Evolutionary conservation across 92 coral and sea anemone genomes (phyloP), one percentile per base, ranked within the genome.

Genomic region (Nematostella vectensis): DNA sequence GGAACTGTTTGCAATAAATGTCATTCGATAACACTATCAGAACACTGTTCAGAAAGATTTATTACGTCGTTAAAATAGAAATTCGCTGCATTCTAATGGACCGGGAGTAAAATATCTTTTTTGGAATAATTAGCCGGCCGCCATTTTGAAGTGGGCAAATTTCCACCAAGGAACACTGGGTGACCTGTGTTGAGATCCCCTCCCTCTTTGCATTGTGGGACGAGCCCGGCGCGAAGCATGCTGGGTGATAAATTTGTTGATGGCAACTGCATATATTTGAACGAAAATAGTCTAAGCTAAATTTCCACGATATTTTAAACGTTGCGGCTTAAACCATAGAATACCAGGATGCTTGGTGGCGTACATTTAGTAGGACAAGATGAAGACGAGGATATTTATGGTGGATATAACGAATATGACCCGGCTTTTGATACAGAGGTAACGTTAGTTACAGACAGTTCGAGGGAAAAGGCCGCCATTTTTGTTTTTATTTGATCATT

Each of bases 371-470:
- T 93, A 38, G 99, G 99, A 19, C 96, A 93, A 19, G 99, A 91
- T 25, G 98, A 86, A 33, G n/a, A n/a, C n/a, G 88, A 85, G 11
- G 99, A 86, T 54, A 58, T 87, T 47, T 93, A 93, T 77, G 83
- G 96, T 48, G 98, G 99, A 23, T 93, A 85, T 39, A 88, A 93
- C 50, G 99, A 81, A n/a, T 93, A 93, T 36, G 89, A 86, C 58
- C 88, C 93, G 13, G 99, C 96, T 37, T 93, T 93, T 69, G 99
- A 88, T 51, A 87, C 96, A 50, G 96, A 93, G 96, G 99, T 93
- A 49, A 54, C 74, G 25, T 18, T 25, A 25, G 47, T n/a, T n/a
- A n/a, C n/a, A n/a, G n/a, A n/a, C n/a, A n/a, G n/a, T n/a, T n/a
- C n/a, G n/a, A n/a, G n/a, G n/a, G n/a, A n/a, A n/a, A n/a, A n/a